phyloP scores from a whole-genome alignment of 2,888 invertebrate species.

The Synanthedon vespiformis region DNA sequence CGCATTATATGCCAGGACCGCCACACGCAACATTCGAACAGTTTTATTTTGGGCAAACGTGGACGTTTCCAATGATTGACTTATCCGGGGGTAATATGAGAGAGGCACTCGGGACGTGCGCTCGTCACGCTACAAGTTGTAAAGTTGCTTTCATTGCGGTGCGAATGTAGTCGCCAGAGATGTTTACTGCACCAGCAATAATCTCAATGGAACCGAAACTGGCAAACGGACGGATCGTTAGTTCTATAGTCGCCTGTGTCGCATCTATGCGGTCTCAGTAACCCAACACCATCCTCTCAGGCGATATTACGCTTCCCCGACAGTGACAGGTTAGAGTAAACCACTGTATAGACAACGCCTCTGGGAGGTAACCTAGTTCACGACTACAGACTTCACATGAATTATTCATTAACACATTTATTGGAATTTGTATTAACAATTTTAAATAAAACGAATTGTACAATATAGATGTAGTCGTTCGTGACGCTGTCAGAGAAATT shows the following conservation, averaged over 20 bases:
- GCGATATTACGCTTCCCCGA: not conserved
- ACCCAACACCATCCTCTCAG: not conserved
- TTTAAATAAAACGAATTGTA: too few relatives aligned
- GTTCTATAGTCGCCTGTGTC: not conserved
- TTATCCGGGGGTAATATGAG: slow-evolving; percentile 70
- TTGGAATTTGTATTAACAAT: too few relatives aligned
- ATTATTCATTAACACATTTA: too few relatives aligned
- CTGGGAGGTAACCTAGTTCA: not conserved
- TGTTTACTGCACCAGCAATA: too few relatives aligned
- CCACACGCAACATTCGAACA: slow-evolving; percentile 63
- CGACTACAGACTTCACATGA: too few relatives aligned
- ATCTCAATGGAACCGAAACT: too few relatives aligned
- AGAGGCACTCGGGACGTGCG: slow-evolving; percentile 45
- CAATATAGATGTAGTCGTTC: too few relatives aligned
- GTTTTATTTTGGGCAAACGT: slow-evolving; percentile 66
- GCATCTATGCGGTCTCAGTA: not conserved
- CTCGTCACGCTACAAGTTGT: slow-evolving; percentile 10
- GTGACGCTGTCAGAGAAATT: too few relatives aligned
- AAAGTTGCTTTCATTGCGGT: slow-evolving; percentile 7
- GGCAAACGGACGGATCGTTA: too few relatives aligned
- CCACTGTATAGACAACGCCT: not conserved
- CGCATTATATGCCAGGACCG: slow-evolving; percentile 55
- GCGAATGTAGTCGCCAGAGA: slow-evolving; percentile 20
- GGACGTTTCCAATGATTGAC: slow-evolving; percentile 68
- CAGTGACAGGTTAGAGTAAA: not conserved